These are phyloP conservation scores for Ganaspis sp. DNA, from an alignment of 1,140 invertebrate genomes.

Conservation along the genomic window DNA sequence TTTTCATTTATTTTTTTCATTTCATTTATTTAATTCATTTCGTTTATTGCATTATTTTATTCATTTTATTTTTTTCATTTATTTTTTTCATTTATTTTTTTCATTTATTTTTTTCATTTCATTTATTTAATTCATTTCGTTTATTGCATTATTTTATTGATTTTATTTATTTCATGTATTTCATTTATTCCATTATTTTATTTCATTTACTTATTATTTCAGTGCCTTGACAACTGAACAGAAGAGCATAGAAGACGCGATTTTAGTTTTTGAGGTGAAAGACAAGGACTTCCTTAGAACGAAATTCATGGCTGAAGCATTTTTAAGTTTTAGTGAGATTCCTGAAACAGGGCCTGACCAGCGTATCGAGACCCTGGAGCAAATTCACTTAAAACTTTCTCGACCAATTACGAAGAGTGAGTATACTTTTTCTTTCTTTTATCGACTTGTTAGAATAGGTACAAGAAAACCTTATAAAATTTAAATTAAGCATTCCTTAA, in stretches of 20 bases:
- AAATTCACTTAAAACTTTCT: conserved; percentile 88
- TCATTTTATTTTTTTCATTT: no score
- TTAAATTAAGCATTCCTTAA: neutral
- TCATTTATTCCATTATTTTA: no score
- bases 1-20: no score
- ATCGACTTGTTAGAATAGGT: neutral
- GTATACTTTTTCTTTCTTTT: conserved; percentile 54
- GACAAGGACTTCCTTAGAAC: conserved; percentile 95
- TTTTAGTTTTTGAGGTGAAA: conserved; percentile 93
- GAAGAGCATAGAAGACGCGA: conserved; percentile 81
- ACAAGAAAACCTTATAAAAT: neutral
- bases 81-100: no score
- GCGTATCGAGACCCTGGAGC: conserved; percentile 80
- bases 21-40: no score
- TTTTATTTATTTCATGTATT: no score
- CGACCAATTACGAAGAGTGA: conserved; percentile 86
- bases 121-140: no score
- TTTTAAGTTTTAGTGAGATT: conserved; percentile 87
- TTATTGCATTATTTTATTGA: no score
- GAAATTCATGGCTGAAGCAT: conserved; percentile 96
- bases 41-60: no score
- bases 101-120: no score
- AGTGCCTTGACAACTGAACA: conserved; percentile 88
- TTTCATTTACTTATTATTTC: no score
- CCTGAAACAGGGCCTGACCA: conserved; percentile 78